Evolutionary conservation across 2,888 invertebrate genomes (phyloP), one percentile per base, ranked within the genome.

Genomic region (Parnassius smintheus): DNA sequence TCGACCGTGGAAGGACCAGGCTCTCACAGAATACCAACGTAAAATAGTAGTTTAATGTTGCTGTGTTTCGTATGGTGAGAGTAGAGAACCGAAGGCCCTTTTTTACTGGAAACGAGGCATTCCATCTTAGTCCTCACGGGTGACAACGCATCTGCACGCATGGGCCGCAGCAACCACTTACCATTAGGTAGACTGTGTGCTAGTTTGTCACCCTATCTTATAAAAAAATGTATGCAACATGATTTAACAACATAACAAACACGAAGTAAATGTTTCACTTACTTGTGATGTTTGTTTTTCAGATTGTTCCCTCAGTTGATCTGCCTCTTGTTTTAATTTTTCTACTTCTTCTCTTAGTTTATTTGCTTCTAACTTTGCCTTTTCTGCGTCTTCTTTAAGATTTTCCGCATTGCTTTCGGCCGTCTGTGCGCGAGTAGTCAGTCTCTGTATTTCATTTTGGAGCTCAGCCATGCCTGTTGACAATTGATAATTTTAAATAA

Each of bases 231-330:
- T 35, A 35, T 35, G 7, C 35, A 46, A 44, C 10, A 44, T 55
- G 4, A 8, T n/a, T 46, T 44, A 22, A 11, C 25, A 4, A 45
- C 10, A 8, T 44, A 18, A 56, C n/a, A 12, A 49, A 56, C 18
- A 42, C 13, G 9, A 49, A 55, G 10, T 51, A 58, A 13, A 49
- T 35, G 35, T 35, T 7, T 50, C 49, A 52, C 52, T 57, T 64
- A 88, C 89, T 82, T 86, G 85, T 75, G 69, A 66, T 50, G 68
- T 70, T 44, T 73, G 66, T 59, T 72, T 71, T 56, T 93, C 92
- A 11, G 88, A 78, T 59, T 93, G 93, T 44, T 93, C 93, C 62
- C 91, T 91, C n/a, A 92, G 72, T 70, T 88, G 90, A n/a, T 92
- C 91, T 46, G 82, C 69, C 56, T 63, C 56, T 46, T 62, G 58